A percentile compares a stretch with the other conserved stretches of the same genome.
phyloP scores from a whole-genome alignment of 2,888 invertebrate genomes.

The Megamerina dolium region DNA sequence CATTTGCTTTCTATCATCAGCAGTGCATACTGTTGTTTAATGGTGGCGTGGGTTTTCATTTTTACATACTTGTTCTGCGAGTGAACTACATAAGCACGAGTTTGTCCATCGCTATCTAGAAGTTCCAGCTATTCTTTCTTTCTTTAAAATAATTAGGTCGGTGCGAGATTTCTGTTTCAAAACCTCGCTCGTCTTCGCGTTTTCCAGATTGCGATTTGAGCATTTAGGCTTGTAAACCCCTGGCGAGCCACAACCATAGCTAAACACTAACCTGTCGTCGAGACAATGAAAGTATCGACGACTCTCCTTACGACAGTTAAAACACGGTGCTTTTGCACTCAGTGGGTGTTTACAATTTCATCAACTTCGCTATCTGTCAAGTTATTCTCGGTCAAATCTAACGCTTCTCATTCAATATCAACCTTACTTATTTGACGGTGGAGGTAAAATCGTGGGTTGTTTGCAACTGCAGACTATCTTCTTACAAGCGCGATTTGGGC shows the following conservation, averaged over 20 bases:
- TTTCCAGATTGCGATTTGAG: conserved; percentile 7
- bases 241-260: conserved; percentile 6
- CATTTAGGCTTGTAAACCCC: conserved; percentile 8
- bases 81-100: conserved; percentile 6
- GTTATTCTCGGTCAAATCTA: neutral
- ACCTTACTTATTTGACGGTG: neutral
- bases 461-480: conserved; percentile 1
- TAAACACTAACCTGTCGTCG: conserved; percentile 4
- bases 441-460: neutral
- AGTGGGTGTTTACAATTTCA: neutral
- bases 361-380: neutral
- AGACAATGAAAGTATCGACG: conserved; percentile 5
- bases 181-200: conserved; percentile 3
- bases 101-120: conserved; percentile 13
- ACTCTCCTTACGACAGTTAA: conserved; percentile 3
- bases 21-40: conserved; percentile 3
- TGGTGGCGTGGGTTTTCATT: neutral
- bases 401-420: neutral
- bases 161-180: neutral
- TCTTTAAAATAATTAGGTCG: neutral
- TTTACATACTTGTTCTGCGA: neutral
- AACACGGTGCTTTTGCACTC: too few relatives aligned
- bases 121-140: conserved; percentile 7
- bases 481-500: conserved; percentile 2
- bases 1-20: conserved; percentile 2